Evolutionary conservation across 2,888 invertebrate genomes (phyloP), one percentile per base, ranked within the genome.

Genomic region (Coleophora flavipennella): DNA sequence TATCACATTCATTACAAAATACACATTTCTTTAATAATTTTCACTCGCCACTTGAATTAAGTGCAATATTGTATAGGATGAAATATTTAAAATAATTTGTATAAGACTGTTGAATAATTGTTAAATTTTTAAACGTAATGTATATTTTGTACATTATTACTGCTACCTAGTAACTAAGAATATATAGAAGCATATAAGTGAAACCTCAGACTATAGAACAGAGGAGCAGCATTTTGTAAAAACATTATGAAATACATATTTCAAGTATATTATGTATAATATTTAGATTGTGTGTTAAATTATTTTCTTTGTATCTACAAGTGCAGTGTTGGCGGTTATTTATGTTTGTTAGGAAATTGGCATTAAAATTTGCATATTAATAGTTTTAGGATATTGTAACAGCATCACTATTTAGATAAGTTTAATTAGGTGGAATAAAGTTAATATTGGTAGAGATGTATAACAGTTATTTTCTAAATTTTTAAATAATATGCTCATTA

Each of bases 51-150:
- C 38, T 40, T 38, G 40, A 43, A 36, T 35, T 38, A 43, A 43
- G 83, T 84, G 84, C 84, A 84, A 84, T 84, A 83, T 63, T 77
- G 70, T 76, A 76, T 77, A 77, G 73, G 63, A 33, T 26, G 6
- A 28, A 35, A 8, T 35, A 35, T 35, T 69, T 75, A 77, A 79
- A 74, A 20, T 20, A 20, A 69, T 63, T 81, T 20, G 6, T 20
- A 79, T 80, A 79, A 81, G 83, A 84, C 83, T 84, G 83, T 84
- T 84, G 72, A 78, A 77, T 75, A 67, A 77, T 79, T 80, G 76
- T 79, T 80, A 71, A 59, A 20, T 6, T 20, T 20, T 20, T 20
- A 20, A 20, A 60, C 47, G 45, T 74, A 73, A 76, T 81, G 79
- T 78, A 80, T 78, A 78, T 80, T 72, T 77, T 81, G 79, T 83